Percentiles rank a stretch among this genome's conserved stretches.
These are phyloP conservation scores for Drosophila vallismaia DNA, from an alignment of 2,888 invertebrate species.

Conservation along the genomic window DNA sequence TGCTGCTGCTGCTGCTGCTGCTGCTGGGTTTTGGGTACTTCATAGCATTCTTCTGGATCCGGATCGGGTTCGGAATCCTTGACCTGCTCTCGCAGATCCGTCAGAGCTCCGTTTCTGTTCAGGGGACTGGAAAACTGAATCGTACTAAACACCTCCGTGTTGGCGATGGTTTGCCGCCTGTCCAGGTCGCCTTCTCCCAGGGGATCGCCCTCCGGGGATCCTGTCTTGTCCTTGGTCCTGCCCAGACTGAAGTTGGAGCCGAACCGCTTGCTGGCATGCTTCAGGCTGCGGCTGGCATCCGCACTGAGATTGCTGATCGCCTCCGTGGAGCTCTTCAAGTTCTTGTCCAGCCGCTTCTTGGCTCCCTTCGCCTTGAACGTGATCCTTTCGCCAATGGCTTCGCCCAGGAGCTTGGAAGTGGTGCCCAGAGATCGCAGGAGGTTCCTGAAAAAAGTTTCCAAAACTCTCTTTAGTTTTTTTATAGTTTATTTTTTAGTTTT, in stretches of 20 bases:
- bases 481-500: not conserved
- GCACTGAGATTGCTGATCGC: conserved; percentile 75
- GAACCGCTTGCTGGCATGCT: conserved; percentile 77
- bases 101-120: conserved; percentile 74
- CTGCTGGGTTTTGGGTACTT: conserved; percentile 68
- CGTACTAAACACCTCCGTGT: conserved; percentile 82
- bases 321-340: conserved; percentile 81
- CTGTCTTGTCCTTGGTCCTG: conserved; percentile 36
- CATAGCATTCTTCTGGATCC: conserved; percentile 74
- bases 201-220: not conserved
- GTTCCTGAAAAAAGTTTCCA: conserved; percentile 64
- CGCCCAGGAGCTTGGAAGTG: conserved; percentile 82
- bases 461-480: not conserved
- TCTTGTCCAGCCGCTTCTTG: conserved; percentile 82
- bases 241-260: conserved; percentile 78
- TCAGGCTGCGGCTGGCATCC: conserved; percentile 80
- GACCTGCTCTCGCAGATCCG: conserved; percentile 60
- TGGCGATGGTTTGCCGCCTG: conserved; percentile 82
- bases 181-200: conserved; percentile 47
- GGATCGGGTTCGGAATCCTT: not conserved
- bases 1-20: conserved; percentile 1
- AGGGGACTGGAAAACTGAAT: conserved; percentile 83
- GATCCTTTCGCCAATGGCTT: conserved; percentile 83
- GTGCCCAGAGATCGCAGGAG: conserved; percentile 82
- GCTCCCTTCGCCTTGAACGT: conserved; percentile 81